A percentile compares a stretch with the other conserved stretches of the same genome.
Conservation (phyloP, 2,797 vertebrate species). For the Ibycter americanus region DNA sequence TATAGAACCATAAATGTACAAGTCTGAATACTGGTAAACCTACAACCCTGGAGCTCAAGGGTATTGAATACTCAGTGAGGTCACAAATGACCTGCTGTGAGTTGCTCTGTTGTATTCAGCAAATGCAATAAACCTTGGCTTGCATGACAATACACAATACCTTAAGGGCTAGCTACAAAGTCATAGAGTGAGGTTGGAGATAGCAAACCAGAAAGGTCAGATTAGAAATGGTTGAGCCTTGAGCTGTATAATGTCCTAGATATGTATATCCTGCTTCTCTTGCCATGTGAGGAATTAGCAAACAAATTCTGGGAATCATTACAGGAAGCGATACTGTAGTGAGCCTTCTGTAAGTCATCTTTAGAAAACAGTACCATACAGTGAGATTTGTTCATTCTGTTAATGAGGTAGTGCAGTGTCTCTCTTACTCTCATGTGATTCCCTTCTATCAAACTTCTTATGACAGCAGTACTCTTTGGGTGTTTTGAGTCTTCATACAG, state of each 20-base stretch:
- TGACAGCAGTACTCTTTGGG: background rate
- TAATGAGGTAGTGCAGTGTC: background rate
- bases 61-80: background rate
- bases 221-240: background rate
- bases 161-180: background rate
- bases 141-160: background rate
- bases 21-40: background rate
- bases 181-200: background rate
- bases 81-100: background rate
- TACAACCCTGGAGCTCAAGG: background rate
- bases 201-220: background rate
- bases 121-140: background rate
- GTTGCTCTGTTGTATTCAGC: background rate
- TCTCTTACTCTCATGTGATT: background rate
- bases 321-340: background rate
- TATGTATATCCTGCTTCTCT: background rate
- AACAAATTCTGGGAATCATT: background rate
- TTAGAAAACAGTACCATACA: background rate
- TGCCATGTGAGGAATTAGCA: background rate
- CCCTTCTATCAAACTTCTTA: background rate
- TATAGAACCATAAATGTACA: background rate
- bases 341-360: background rate
- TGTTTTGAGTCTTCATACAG: background rate
- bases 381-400: background rate
- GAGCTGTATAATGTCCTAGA: background rate